These are phyloP conservation scores for Castor canadensis DNA, from an alignment of 2,113 vertebrate genomes.

Conservation along the genomic window DNA sequence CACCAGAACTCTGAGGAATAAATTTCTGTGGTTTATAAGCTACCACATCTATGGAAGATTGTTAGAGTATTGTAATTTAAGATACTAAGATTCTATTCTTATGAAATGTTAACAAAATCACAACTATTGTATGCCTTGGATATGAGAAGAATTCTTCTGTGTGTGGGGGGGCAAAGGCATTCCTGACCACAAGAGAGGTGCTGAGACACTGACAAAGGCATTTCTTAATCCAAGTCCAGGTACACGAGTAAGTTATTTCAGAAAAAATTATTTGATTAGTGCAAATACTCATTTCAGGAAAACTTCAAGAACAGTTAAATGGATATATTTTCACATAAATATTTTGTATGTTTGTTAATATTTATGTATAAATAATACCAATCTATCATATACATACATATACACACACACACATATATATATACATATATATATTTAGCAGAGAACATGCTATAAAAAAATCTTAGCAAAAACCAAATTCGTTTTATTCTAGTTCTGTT, in stretches of 20 bases:
- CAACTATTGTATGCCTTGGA: background rate
- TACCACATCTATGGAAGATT: background rate
- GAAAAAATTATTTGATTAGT: background rate
- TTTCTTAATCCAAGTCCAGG: background rate
- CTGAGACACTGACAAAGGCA: background rate
- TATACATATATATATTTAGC: background rate
- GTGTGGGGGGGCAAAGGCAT: background rate
- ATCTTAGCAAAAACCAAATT: constrained; percentile 20
- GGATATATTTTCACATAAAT: background rate
- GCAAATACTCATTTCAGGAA: background rate
- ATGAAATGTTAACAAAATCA: background rate
- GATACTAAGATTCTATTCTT: background rate
- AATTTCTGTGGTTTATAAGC: too few relatives aligned
- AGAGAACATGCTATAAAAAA: background rate
- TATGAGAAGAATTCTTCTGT: background rate
- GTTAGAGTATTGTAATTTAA: background rate
- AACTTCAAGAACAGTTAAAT: background rate
- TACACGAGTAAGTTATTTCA: background rate
- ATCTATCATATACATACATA: too few relatives aligned
- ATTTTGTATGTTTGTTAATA: too few relatives aligned
- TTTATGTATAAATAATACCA: too few relatives aligned
- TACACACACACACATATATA: too few relatives aligned
- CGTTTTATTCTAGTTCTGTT: background rate
- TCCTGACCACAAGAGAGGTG: background rate
- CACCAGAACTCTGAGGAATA: background rate